A percentile compares a stretch with the other conserved stretches of the same genome.
Conservation (phyloP, 53 echinoderm and acorn worm species). For the Patiria pectinifera region DNA sequence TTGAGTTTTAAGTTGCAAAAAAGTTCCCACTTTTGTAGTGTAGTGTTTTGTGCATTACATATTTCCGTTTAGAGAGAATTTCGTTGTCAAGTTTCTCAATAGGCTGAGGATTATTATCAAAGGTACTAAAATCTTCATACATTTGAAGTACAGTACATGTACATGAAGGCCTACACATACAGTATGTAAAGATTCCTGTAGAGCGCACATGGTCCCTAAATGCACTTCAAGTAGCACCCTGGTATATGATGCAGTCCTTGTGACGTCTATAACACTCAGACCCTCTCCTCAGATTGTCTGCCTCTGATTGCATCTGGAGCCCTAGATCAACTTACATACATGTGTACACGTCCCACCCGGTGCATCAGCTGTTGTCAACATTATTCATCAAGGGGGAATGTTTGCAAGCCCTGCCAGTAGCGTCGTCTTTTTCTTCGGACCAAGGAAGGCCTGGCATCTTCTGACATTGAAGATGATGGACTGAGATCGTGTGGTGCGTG, state of each 20-base stretch:
- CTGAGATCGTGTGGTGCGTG: background rate
- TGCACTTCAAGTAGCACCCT: background rate
- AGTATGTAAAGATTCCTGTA: too few species aligned
- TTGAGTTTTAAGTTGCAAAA: too few species aligned
- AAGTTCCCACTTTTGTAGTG: too few species aligned
- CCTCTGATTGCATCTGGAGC: background rate
- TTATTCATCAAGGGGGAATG: constrained; percentile 40
- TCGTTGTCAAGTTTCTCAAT: too few species aligned
- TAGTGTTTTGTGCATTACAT: too few species aligned
- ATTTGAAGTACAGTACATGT: too few species aligned
- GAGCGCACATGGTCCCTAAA: background rate
- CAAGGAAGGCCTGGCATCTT: too few species aligned
- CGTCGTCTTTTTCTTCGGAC: too few species aligned
- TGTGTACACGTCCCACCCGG: background rate
- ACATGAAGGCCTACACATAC: too few species aligned
- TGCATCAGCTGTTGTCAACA: constrained; percentile 9
- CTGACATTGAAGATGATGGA: background rate
- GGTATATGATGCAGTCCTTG: background rate
- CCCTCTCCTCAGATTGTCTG: background rate
- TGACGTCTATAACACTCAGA: background rate
- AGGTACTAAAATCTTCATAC: too few species aligned
- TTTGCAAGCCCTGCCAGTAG: background rate
- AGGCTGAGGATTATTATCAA: too few species aligned
- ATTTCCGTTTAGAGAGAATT: too few species aligned
- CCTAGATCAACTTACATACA: background rate